Evolutionary conservation across 2,113 vertebrate species (phyloP), one percentile per base, ranked within the genome.

Genomic region (Indicator indicator): DNA sequence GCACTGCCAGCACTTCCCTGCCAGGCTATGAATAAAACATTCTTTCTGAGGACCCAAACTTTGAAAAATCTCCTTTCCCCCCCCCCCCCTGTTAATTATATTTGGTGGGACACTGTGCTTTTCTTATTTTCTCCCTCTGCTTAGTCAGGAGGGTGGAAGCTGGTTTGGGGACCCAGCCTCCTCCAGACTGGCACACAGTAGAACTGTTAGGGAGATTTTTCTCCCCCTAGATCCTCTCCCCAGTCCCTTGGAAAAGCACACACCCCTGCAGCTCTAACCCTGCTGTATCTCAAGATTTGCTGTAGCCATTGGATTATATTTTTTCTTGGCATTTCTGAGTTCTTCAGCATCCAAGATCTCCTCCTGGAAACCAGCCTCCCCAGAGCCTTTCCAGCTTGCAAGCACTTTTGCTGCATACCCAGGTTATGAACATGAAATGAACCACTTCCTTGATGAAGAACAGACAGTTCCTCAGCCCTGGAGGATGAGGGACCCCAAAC

Each of bases 21-120:
- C 86, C 1, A 3, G 65, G 93, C 93, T 59, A 97, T 97, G 97
- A 97, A 97, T 97, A 95, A 97, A 96, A 95, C 91, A 93, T 95
- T 6, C 13, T 12, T 60, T 58, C 69, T 56, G 38, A 91, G 86
- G 44, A 88, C 83, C 93, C 83, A 89, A 94, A 95, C 75, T 92
- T 77, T 86, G 95, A 97, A 94, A 96, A 89, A 96, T 88, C 50
- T 95, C 42, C 33, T 12, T 15, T 42, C 40, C 40, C 40, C 40
- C 40, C 40, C 79, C 82, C 20, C 38, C 6, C 24, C 44, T 24
- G 50, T 82, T 97, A 95, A 96, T 97, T 96, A 93, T 81, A 89
- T 94, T 90, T 68, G 83, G 76, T 4, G 16, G 92, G 87, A 94
- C n/a, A 86, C 26, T 68, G 76, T 28, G 94, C 20, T 94, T 93